These are phyloP conservation scores for Empis livida DNA, from an alignment of 2,888 invertebrate species.

Conservation along the genomic window DNA sequence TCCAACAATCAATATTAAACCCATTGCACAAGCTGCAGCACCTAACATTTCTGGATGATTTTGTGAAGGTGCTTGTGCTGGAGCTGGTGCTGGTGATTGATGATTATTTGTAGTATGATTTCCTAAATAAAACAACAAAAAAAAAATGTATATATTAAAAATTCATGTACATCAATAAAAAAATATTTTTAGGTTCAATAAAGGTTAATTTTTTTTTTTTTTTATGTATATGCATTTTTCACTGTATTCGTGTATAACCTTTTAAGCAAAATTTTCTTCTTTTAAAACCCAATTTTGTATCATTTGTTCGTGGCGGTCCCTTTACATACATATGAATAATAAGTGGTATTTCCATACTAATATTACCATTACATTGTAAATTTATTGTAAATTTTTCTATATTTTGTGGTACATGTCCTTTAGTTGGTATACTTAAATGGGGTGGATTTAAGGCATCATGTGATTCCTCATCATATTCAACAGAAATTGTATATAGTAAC, in stretches of 20 bases:
- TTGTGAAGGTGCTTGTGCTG: slow-evolving; percentile 46
- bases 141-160: too few relatives aligned
- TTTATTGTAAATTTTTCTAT: slow-evolving; percentile 66
- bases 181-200: too few relatives aligned
- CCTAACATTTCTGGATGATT: slow-evolving; percentile 61
- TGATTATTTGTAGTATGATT: slow-evolving; percentile 20
- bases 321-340: slow-evolving; percentile 71
- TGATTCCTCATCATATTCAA: slow-evolving; percentile 59
- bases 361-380: slow-evolving; percentile 69
- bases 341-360: slow-evolving; percentile 70
- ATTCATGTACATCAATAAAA: too few relatives aligned
- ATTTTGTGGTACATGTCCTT: slow-evolving; percentile 64
- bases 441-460: slow-evolving; percentile 66
- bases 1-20: slow-evolving; percentile 30
- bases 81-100: slow-evolving; percentile 55
- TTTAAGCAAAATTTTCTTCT: slow-evolving; percentile 79
- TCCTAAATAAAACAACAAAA: not conserved
- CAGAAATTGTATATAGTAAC: slow-evolving; percentile 64
- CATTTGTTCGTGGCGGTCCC: slow-evolving; percentile 56
- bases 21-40: slow-evolving; percentile 71
- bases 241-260: too few relatives aligned
- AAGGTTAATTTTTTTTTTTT: too few relatives aligned
- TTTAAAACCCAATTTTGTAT: slow-evolving; percentile 61
- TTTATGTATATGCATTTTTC: too few relatives aligned
- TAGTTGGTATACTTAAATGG: slow-evolving; percentile 68